A percentile compares a stretch with the other conserved stretches of the same genome.
Evolutionary conservation across 2,888 invertebrate genomes (phyloP).

Genomic region (Tinea semifulvella): DNA sequence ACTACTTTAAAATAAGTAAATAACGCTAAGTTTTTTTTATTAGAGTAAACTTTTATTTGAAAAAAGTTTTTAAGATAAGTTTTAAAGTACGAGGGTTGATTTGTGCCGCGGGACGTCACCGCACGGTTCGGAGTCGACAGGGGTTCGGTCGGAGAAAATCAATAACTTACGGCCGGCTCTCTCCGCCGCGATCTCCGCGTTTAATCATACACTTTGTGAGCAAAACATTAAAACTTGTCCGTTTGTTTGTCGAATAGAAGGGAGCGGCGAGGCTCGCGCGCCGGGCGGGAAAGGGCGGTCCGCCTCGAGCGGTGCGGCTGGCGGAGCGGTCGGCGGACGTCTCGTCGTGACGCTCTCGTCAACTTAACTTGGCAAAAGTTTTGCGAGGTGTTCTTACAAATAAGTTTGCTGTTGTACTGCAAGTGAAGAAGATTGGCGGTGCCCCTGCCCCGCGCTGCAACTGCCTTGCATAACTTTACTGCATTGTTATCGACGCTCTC

Average conservation of each 20-base stretch:
- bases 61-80: constrained; percentile 24
- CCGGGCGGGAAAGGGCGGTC: constrained; percentile 24
- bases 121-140: constrained; percentile 56
- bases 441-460: constrained; percentile 35
- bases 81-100: constrained; percentile 36
- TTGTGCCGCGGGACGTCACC: constrained; percentile 37
- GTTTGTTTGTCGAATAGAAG: constrained; percentile 58
- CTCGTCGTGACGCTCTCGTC: constrained; percentile 30
- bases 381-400: constrained; percentile 61
- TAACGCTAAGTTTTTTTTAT: not conserved
- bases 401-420: constrained; percentile 60
- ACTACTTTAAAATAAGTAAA: not conserved
- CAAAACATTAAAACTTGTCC: constrained; percentile 68
- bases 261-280: constrained; percentile 36
- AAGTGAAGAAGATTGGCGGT: constrained; percentile 52
- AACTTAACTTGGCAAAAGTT: constrained; percentile 64
- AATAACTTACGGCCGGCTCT: constrained; percentile 68
- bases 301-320: constrained; percentile 27
- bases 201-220: constrained; percentile 68
- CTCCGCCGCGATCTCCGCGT: constrained; percentile 65
- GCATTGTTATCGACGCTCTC: constrained; percentile 43
- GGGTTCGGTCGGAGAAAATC: constrained; percentile 65
- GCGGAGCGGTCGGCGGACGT: constrained; percentile 29
- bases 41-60: not conserved
- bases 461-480: constrained; percentile 43